These are phyloP conservation scores for Mylabris phalerata DNA, from an alignment of 1,140 invertebrate genomes.

Conservation along the genomic window DNA sequence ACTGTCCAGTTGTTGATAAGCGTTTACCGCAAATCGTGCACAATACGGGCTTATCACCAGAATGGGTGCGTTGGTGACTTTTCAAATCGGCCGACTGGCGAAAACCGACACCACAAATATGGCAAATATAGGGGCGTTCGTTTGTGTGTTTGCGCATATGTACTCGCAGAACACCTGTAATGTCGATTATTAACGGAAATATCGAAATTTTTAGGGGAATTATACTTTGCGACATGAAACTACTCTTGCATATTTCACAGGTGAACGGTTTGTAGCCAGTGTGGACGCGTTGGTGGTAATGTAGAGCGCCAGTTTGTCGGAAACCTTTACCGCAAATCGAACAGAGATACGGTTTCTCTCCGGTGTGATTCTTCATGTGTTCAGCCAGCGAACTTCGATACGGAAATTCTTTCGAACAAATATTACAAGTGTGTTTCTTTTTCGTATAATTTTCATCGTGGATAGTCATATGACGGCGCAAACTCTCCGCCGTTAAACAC, in stretches of 20 bases:
- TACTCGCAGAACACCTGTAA: slow-evolving; percentile 22
- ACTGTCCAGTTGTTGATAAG: slow-evolving; percentile 24
- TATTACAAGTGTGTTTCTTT: slow-evolving; percentile 38
- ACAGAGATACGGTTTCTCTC: slow-evolving; percentile 37
- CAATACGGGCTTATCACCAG: slow-evolving; percentile 15
- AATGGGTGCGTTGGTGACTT: slow-evolving; percentile 20
- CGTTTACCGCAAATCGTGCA: slow-evolving; percentile 26
- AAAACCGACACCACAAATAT: slow-evolving; percentile 51
- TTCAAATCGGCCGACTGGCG: slow-evolving; percentile 40
- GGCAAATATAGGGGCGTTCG: slow-evolving; percentile 54
- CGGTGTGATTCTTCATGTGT: slow-evolving; percentile 40
- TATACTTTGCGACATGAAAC: slow-evolving; percentile 22
- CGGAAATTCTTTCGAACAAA: slow-evolving; percentile 46
- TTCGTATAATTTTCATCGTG: slow-evolving; percentile 17
- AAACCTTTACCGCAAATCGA: slow-evolving; percentile 42
- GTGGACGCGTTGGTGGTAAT: slow-evolving; percentile 52
- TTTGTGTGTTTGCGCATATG: slow-evolving; percentile 48
- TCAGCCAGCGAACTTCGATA: slow-evolving; percentile 37
- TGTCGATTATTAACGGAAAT: neutral
- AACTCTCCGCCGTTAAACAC: slow-evolving; percentile 26
- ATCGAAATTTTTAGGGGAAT: neutral
- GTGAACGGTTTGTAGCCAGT: slow-evolving; percentile 46
- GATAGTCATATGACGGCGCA: slow-evolving; percentile 14
- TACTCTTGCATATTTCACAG: slow-evolving; percentile 20
- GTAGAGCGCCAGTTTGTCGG: slow-evolving; percentile 56